Percentiles rank a stretch among this genome's conserved stretches.
These are phyloP conservation scores for Microctenopoma lineatum DNA, from an alignment of 2,797 vertebrate genomes.

Conservation along the genomic window DNA sequence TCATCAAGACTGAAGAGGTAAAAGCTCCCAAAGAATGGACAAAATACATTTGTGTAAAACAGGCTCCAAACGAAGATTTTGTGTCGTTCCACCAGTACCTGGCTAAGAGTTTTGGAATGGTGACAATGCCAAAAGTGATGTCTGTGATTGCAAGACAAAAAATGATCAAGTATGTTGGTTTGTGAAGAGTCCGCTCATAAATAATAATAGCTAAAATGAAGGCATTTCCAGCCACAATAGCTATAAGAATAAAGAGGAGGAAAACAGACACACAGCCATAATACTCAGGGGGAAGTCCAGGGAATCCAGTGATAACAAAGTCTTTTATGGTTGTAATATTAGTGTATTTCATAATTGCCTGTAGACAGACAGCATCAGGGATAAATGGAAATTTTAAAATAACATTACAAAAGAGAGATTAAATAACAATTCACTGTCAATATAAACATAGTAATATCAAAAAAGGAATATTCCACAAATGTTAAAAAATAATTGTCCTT, in stretches of 20 bases:
- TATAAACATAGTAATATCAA: too few species aligned
- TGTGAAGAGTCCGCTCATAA: constrained; percentile 69
- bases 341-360: constrained; percentile 33
- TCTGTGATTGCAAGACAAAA: constrained; percentile 75
- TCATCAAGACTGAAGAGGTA: constrained; percentile 65
- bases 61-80: constrained; percentile 60
- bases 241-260: constrained; percentile 58
- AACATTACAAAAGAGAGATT: background rate
- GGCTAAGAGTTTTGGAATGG: constrained; percentile 74
- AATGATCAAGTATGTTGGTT: constrained; percentile 74
- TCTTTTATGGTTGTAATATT: constrained; percentile 65
- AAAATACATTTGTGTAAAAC: constrained; percentile 77
- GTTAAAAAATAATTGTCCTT: too few species aligned
- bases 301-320: constrained; percentile 78
- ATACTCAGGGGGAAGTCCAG: constrained; percentile 65
- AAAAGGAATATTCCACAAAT: too few species aligned
- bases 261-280: constrained; percentile 45
- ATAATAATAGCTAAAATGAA: constrained; percentile 69
- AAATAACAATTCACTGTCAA: too few species aligned
- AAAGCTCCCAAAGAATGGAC: constrained; percentile 74
- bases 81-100: constrained; percentile 73
- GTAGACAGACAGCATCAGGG: background rate
- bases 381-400: background rate
- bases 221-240: constrained; percentile 71
- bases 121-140: constrained; percentile 67